Evolutionary conservation across 2,888 invertebrate genomes (phyloP), one percentile per base, ranked within the genome.

Genomic region (Merodon equestris): DNA sequence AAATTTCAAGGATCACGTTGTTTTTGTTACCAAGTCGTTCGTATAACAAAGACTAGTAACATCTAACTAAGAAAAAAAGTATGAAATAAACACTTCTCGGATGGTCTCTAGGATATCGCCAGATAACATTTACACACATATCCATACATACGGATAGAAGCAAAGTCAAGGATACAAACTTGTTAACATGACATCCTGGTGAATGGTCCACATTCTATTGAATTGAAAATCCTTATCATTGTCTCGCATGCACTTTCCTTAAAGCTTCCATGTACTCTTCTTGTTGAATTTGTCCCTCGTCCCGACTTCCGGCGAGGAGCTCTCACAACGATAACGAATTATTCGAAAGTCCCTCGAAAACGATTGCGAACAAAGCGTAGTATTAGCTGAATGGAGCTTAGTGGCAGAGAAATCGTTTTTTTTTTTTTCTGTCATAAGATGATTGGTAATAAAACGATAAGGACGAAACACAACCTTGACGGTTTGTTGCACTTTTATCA

Each of bases 161-260:
- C 64, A 71, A 76, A 66, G 71, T 71, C 77, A 77, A 77, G 73
- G 77, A 77, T 73, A 58, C 54, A 53, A 72, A 72, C 66, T 77
- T 77, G 72, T 77, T 77, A 73, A 77, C 77, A 77, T 77, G 76
- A 76, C 72, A 72, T 67, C 76, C 18, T 57, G 47, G 54, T 51
- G 61, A 77, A 77, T 63, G 60, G 57, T 72, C 77, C 72, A 67
- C 72, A 77, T 77, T 73, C 72, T 47, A 73, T 73, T 77, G 72
- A 77, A 77, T 67, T 73, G 73, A 67, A 67, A 77, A 67, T 72
- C 66, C 77, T 77, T 77, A 77, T 77, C 77, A 77, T 77, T 73
- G 72, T 73, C 67, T 73, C 38, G 72, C 77, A 77, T 77, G 77
- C 77, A 77, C 66, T 77, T 77, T 77, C 67, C 56, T 73, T 47